Evolutionary conservation across 2,113 vertebrate species (phyloP).

Genomic region (Malurus melanocephalus): DNA sequence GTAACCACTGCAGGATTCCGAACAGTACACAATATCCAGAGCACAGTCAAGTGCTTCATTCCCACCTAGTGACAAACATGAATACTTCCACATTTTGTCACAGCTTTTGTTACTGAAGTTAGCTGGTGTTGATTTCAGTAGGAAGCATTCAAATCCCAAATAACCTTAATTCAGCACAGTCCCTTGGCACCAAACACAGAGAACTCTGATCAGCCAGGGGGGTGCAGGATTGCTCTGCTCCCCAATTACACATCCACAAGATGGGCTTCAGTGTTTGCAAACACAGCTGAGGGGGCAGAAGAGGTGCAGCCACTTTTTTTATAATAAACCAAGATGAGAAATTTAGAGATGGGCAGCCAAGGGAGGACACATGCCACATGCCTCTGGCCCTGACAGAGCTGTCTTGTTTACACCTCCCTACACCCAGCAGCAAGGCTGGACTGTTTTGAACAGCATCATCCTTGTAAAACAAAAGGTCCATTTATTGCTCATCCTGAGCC

Average conservation of each 20-base stretch:
- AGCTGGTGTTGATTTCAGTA: background rate
- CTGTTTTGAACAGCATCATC: background rate
- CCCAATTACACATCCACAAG: background rate
- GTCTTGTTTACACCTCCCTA: background rate
- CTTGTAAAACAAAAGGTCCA: background rate
- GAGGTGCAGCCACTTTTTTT: background rate
- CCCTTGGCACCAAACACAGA: background rate
- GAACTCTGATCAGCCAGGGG: background rate
- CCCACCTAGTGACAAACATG: background rate
- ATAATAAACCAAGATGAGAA: background rate
- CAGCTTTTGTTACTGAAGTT: background rate
- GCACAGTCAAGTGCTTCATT: background rate
- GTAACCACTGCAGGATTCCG: background rate
- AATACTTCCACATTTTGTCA: background rate
- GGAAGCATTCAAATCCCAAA: background rate
- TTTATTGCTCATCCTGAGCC: background rate
- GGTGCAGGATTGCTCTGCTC: background rate
- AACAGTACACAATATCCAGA: background rate
- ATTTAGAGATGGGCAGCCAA: background rate
- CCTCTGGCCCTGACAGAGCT: background rate
- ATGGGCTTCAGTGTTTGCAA: background rate
- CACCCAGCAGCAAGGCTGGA: background rate
- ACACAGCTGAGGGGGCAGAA: background rate
- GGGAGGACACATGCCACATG: accelerated
- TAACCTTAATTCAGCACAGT: background rate